These are phyloP conservation scores for Mesocricetus auratus DNA, from an alignment of 2,113 vertebrate species.

Conservation along the genomic window DNA sequence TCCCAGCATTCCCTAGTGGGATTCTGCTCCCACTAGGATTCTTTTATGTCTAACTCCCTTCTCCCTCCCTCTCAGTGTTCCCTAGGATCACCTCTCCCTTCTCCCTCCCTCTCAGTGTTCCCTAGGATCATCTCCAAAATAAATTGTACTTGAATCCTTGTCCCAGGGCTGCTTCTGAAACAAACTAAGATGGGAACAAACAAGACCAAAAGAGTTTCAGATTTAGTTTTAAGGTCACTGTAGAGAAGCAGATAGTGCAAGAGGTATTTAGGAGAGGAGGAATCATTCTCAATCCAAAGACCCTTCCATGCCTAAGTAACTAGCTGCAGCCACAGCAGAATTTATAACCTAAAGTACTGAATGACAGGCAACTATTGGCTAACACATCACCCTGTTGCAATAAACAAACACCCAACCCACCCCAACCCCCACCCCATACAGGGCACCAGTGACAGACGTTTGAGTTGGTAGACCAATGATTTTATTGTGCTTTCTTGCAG, in stretches of 20 bases:
- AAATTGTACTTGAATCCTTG: slow-evolving; percentile 45
- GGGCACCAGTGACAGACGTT: neutral
- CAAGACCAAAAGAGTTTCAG: neutral
- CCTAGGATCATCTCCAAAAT: slow-evolving; percentile 3
- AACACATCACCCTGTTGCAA: neutral
- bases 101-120: neutral
- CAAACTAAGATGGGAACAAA: slow-evolving; percentile 34
- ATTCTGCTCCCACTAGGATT: neutral
- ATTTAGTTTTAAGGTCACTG: neutral
- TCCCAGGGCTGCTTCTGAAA: neutral
- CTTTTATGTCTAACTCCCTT: slow-evolving; percentile 7
- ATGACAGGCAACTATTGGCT: neutral
- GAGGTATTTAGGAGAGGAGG: neutral
- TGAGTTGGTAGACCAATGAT: neutral
- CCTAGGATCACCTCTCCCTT: neutral
- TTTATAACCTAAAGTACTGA: neutral
- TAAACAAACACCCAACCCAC: neutral
- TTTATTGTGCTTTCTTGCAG: too few relatives aligned
- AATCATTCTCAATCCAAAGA: neutral
- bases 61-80: neutral
- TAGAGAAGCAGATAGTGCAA: neutral
- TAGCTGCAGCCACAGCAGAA: neutral
- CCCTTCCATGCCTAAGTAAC: neutral
- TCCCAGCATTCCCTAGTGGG: neutral
- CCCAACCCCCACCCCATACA: neutral